A percentile compares a stretch with the other conserved stretches of the same genome.
Evolutionary conservation across 2,888 invertebrate species (phyloP).

Genomic region (Oeneis ivallda): DNA sequence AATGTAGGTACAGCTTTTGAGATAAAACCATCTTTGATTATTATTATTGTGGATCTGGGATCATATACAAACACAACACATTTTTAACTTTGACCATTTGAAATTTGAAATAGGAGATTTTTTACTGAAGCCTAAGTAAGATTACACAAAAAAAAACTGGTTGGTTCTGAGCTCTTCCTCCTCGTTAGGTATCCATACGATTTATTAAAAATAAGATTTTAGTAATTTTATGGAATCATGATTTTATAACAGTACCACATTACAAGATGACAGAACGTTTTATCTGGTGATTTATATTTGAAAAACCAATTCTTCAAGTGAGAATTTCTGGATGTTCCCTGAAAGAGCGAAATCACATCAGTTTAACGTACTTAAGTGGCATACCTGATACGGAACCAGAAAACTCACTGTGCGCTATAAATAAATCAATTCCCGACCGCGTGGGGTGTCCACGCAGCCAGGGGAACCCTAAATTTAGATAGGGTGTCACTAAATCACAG

Average conservation of each 20-base stretch:
- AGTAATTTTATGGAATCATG: not conserved
- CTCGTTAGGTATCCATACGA: no score
- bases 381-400: slow-evolving; percentile 55
- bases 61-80: no score
- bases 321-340: slow-evolving; percentile 23
- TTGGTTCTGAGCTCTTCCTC: no score
- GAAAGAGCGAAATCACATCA: slow-evolving; percentile 48
- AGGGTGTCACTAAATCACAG: slow-evolving; percentile 70
- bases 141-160: no score
- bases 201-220: no score
- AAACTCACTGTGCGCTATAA: slow-evolving; percentile 58
- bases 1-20: no score
- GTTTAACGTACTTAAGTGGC: slow-evolving; percentile 55
- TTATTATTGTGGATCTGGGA: no score
- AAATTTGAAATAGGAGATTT: no score
- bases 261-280: not conserved
- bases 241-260: not conserved
- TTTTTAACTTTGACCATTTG: no score
- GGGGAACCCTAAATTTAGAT: slow-evolving; percentile 69
- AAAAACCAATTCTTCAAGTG: slow-evolving; percentile 20
- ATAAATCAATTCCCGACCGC: slow-evolving; percentile 71
- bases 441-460: slow-evolving; percentile 68
- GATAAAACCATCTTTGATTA: no score
- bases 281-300: not conserved
- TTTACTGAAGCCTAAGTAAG: no score